These are phyloP conservation scores for Leptinotarsa haldemani DNA, from an alignment of 2,888 invertebrate species.

Conservation along the genomic window DNA sequence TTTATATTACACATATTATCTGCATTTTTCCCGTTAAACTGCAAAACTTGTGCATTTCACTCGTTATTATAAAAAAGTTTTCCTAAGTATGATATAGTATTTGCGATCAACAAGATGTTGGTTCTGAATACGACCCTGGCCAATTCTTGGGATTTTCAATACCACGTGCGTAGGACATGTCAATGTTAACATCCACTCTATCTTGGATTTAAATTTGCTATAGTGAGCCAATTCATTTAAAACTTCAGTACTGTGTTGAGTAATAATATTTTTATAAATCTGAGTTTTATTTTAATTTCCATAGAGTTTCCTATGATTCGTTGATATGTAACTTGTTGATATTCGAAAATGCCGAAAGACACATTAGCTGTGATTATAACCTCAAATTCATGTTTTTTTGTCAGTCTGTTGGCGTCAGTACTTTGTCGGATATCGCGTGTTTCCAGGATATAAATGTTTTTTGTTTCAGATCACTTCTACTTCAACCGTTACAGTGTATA, in stretches of 20 bases:
- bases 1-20: too few relatives aligned
- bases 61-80: too few relatives aligned
- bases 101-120: too few relatives aligned
- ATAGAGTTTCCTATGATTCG: not conserved
- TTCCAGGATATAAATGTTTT: not conserved
- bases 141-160: too few relatives aligned
- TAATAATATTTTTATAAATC: not conserved
- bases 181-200: too few relatives aligned
- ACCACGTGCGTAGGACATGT: too few relatives aligned
- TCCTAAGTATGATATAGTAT: too few relatives aligned
- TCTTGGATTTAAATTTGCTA: too few relatives aligned
- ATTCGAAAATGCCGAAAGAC: not conserved
- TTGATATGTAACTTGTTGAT: not conserved
- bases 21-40: too few relatives aligned
- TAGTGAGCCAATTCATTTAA: not conserved
- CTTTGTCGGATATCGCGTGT: not conserved
- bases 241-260: constrained; percentile 10
- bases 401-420: not conserved
- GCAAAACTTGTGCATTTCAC: too few relatives aligned
- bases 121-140: too few relatives aligned
- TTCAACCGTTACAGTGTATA: not conserved
- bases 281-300: not conserved
- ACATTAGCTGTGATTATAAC: not conserved
- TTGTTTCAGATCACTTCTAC: not conserved
- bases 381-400: not conserved